phyloP scores from a whole-genome alignment of 2,888 invertebrate species.

The Tanytarsus gracilentus region DNA sequence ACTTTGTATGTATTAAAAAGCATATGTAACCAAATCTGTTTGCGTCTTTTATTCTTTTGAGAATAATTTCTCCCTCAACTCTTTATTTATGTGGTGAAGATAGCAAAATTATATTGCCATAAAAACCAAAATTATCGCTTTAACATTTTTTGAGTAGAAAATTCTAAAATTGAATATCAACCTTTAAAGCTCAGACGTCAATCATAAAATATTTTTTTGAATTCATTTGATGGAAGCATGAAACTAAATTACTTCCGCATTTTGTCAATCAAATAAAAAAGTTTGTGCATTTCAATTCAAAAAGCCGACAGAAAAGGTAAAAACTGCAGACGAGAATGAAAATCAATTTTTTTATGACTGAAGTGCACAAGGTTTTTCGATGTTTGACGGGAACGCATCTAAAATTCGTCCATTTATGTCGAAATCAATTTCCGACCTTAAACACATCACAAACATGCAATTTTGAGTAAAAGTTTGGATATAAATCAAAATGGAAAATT shows the following conservation, averaged over 20 bases:
- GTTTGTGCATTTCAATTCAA: background rate
- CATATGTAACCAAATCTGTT: too few relatives aligned
- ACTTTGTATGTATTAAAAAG: too few relatives aligned
- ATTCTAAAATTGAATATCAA: too few relatives aligned
- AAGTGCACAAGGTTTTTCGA: background rate
- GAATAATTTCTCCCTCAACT: too few relatives aligned
- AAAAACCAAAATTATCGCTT: too few relatives aligned
- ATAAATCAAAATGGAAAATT: too few relatives aligned
- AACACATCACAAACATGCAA: background rate
- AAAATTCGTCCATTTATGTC: slow-evolving; percentile 22
- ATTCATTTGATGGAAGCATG: background rate
- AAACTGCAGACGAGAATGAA: background rate
- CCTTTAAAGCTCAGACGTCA: slow-evolving; percentile 4
- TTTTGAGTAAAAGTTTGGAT: background rate
- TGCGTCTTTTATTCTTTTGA: too few relatives aligned
- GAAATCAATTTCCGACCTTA: slow-evolving; percentile 22
- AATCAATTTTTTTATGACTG: background rate
- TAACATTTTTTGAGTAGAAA: too few relatives aligned
- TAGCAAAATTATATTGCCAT: too few relatives aligned
- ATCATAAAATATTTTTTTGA: too few relatives aligned
- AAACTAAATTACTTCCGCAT: slow-evolving; percentile 10
- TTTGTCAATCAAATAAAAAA: slow-evolving; percentile 4
- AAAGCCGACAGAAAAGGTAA: background rate
- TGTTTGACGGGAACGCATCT: slow-evolving; percentile 3
- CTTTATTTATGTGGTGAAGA: too few relatives aligned